phyloP scores from a whole-genome alignment of 2,888 invertebrate genomes.

The Dasysyrphus tricinctus region DNA sequence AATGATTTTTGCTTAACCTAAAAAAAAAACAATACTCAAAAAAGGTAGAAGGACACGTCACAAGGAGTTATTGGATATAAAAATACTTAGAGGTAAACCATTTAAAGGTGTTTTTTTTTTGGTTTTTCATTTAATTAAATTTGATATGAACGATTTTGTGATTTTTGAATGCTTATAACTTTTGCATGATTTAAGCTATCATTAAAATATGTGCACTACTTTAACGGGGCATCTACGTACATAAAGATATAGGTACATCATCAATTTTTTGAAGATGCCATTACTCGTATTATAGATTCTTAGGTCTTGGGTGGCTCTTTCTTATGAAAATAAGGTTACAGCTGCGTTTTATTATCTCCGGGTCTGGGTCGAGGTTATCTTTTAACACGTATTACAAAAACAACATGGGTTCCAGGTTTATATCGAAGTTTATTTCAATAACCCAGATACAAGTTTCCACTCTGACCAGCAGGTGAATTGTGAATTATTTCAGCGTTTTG shows the following conservation, averaged over 20 bases:
- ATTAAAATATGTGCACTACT: background rate
- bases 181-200: slow-evolving; percentile 6
- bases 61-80: slow-evolving; percentile 84
- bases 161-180: background rate
- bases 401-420: too few species aligned
- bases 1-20: slow-evolving; percentile 29
- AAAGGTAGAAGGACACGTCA: slow-evolving; percentile 83
- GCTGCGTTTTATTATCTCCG: too few species aligned
- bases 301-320: too few species aligned
- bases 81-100: slow-evolving; percentile 84
- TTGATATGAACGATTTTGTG: background rate
- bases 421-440: too few species aligned
- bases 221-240: background rate
- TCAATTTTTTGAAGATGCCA: too few species aligned
- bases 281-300: too few species aligned
- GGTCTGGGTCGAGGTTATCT: too few species aligned
- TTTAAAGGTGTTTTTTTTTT: slow-evolving; percentile 31
- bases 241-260: background rate
- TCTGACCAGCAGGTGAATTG: too few species aligned
- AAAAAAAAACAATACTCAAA: slow-evolving; percentile 60
- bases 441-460: too few species aligned
- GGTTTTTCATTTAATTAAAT: background rate
- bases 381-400: too few species aligned
- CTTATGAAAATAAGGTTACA: too few species aligned
- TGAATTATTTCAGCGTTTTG: too few species aligned